Evolutionary conservation across 2,113 vertebrate genomes (phyloP).

Genomic region (Anolis carolinensis): DNA sequence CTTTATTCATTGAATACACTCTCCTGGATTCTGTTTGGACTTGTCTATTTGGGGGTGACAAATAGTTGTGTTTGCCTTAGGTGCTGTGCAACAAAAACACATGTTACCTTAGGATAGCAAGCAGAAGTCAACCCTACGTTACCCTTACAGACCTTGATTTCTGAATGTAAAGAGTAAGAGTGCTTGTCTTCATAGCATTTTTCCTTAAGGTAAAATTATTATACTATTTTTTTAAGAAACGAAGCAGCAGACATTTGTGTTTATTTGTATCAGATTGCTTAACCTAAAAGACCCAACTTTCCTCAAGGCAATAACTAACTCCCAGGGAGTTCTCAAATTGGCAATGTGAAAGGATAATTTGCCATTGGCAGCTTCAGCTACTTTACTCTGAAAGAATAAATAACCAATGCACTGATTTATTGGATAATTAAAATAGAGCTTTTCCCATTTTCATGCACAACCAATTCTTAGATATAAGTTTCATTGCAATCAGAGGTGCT

Average conservation of each 20-base stretch:
- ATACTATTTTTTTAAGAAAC: background rate
- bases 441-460: constrained; percentile 15
- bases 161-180: background rate
- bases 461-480: too few relatives aligned
- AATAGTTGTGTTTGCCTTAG: constrained; percentile 2
- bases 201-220: background rate
- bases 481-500: background rate
- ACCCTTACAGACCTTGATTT: background rate
- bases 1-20: background rate
- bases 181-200: background rate
- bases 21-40: constrained; percentile 10
- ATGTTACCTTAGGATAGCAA: constrained; percentile 15
- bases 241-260: background rate
- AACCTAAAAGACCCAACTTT: constrained; percentile 31
- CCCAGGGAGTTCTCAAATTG: constrained; percentile 4
- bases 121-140: constrained; percentile 2
- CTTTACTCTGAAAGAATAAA: background rate
- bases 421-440: background rate
- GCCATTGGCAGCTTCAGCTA: background rate
- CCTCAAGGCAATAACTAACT: constrained; percentile 19
- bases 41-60: background rate
- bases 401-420: background rate
- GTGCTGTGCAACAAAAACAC: background rate
- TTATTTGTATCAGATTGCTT: constrained; percentile 27
- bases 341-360: constrained; percentile 10